Evolutionary conservation across 2,888 invertebrate genomes (phyloP).

Genomic region (Chymomyza amoena): DNA sequence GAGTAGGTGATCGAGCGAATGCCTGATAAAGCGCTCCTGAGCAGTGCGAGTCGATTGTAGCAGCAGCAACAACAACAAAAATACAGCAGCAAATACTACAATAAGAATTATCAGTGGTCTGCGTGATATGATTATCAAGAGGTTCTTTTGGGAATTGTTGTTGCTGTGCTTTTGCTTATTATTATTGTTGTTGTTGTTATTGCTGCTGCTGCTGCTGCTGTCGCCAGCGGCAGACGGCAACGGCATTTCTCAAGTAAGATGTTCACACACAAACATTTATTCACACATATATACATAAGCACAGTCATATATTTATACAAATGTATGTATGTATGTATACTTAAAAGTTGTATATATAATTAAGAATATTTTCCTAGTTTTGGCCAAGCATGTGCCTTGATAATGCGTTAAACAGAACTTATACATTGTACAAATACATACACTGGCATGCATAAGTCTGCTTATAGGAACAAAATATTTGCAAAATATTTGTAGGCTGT

Average conservation of each 20-base stretch:
- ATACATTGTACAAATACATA: slow-evolving; percentile 5
- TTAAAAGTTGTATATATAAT: background rate
- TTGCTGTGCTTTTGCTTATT: slow-evolving; percentile 20
- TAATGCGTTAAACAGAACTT: background rate
- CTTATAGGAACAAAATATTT: background rate
- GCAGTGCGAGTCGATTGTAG: slow-evolving; percentile 23
- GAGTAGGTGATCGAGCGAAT: background rate
- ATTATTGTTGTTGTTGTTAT: slow-evolving; percentile 11
- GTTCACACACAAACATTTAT: background rate
- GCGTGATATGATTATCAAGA: slow-evolving; percentile 73
- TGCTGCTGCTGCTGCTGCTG: slow-evolving; percentile 6
- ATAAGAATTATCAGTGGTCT: slow-evolving; percentile 69
- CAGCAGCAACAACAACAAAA: slow-evolving; percentile 34
- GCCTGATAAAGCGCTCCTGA: slow-evolving; percentile 46
- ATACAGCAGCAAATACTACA: slow-evolving; percentile 41
- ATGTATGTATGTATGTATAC: background rate
- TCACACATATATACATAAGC: slow-evolving; percentile 17
- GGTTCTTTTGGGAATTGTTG: slow-evolving; percentile 36
- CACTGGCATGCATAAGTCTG: slow-evolving; percentile 1
- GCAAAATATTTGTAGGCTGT: too few species aligned
- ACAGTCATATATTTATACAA: slow-evolving; percentile 12
- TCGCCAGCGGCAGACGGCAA: slow-evolving; percentile 29
- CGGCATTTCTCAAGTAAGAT: slow-evolving; percentile 46
- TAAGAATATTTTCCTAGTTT: background rate
- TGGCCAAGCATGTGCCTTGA: background rate